Percentiles rank a stretch among this genome's conserved stretches.
phyloP scores from a whole-genome alignment of 2,888 invertebrate genomes.

The Sinohyriopsis cumingii region DNA sequence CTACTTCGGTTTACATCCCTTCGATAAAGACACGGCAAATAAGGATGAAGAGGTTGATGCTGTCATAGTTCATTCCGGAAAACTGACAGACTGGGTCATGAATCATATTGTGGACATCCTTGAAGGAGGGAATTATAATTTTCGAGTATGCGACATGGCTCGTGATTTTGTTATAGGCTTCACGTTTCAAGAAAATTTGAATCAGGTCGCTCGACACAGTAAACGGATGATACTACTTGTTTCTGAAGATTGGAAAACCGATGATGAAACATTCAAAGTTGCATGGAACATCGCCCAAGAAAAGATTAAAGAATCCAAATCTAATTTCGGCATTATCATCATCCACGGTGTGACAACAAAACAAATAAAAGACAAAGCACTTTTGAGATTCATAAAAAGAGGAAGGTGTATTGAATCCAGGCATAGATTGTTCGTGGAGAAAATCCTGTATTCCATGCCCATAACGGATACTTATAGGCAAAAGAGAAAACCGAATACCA shows the following conservation, averaged over 20 bases:
- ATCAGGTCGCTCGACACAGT: constrained; percentile 32
- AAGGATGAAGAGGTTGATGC: constrained; percentile 35
- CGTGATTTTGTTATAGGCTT: constrained; percentile 45
- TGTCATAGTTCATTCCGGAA: constrained; percentile 34
- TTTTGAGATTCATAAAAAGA: constrained; percentile 35
- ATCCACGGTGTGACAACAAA: constrained; percentile 23
- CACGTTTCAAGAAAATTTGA: constrained; percentile 45
- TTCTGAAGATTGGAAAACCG: constrained; percentile 25
- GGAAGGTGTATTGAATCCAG: constrained; percentile 34
- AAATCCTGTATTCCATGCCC: constrained; percentile 43
- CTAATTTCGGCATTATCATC: constrained; percentile 41
- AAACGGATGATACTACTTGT: constrained; percentile 42
- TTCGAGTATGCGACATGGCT: constrained; percentile 32
- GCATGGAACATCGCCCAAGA: constrained; percentile 44
- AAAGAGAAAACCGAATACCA: too few relatives aligned
- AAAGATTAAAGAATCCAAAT: constrained; percentile 39
- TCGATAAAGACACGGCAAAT: constrained; percentile 37
- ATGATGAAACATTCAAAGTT: constrained; percentile 29
- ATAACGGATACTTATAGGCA: constrained; percentile 12
- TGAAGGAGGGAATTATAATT: constrained; percentile 28
- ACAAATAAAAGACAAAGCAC: constrained; percentile 34
- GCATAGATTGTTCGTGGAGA: constrained; percentile 32
- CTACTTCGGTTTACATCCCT: constrained; percentile 47
- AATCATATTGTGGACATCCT: constrained; percentile 33
- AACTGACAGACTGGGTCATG: constrained; percentile 36